Evolutionary conservation across 2,113 vertebrate genomes (phyloP).

Genomic region (crab-eating macaque (Macaca fascicularis)): DNA sequence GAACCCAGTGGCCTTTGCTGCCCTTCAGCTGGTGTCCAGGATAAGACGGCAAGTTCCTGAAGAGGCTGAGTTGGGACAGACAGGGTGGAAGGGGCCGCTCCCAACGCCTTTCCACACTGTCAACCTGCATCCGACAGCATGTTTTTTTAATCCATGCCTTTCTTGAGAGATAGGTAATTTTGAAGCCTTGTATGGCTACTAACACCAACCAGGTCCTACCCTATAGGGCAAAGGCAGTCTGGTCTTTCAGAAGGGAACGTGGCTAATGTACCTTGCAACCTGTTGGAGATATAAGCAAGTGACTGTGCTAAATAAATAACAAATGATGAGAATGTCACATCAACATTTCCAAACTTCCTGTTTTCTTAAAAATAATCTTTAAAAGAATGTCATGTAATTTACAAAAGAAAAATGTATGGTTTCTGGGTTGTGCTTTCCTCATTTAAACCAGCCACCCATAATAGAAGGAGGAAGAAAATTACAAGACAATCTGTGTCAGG

Average conservation of each 20-base stretch:
- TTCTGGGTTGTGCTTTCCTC: not conserved
- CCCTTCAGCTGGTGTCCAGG: not conserved
- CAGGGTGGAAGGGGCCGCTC: not conserved
- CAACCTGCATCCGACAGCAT: not conserved
- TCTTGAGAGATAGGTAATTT: not conserved
- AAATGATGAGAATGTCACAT: not conserved
- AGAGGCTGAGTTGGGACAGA: not conserved
- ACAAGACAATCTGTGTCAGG: not conserved
- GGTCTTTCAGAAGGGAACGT: not conserved
- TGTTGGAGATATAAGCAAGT: not conserved
- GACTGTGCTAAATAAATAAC: not conserved
- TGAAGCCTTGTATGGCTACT: not conserved
- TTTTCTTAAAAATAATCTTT: constrained; percentile 47
- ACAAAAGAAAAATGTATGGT: constrained; percentile 6
- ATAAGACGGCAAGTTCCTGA: not conserved
- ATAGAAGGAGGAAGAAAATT: constrained; percentile 19
- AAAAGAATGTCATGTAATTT: constrained; percentile 30
- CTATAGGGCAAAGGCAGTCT: not conserved
- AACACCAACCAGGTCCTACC: not conserved
- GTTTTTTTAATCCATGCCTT: not conserved
- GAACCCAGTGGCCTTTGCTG: not conserved
- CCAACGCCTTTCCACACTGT: not conserved
- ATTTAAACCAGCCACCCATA: constrained; percentile 6
- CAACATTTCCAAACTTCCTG: not conserved
- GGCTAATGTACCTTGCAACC: not conserved